Evolutionary conservation across 2,888 invertebrate species (phyloP), one percentile per base, ranked within the genome.

Genomic region (Elmis aenea): DNA sequence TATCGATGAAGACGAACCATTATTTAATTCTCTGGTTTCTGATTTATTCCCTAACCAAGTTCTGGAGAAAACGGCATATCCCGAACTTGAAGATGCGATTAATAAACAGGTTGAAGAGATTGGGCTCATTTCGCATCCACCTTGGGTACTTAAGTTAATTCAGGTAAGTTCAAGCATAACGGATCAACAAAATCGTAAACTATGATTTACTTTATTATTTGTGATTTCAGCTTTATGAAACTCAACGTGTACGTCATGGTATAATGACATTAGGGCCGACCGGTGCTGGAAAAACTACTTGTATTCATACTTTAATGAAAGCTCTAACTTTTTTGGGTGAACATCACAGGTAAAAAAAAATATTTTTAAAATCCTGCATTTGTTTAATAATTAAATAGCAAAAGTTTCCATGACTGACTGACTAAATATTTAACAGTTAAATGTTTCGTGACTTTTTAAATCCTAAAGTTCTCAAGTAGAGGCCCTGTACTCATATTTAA

Each of bases 231-330:
- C 69, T 96, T 32, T 95, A 91, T 60, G 95, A 95, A 70, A 95
- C 95, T 0, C 94, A 95, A 68, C 75, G 87, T 48, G 95, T 95
- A 0, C 80, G 95, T 5, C 95, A 96, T 61, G 95, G 95, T 5
- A 92, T 93, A 43, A 96, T 96, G 95, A 88, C 90, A 0, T 69
- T 96, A 33, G 96, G 96, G 0, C 95, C 96, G 1, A 85, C 89
- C 12, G 95, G 95, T 1, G 90, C 94, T 8, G 96, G 96, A 0
- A 96, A 96, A 71, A 92, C 94, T 0, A 83, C 86, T 6, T 95
- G 95, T 59, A 90, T 84, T 48, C 86, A 88, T 43, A 86, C 81
- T 0, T 72, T 96, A 21, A 95, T 96, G 93, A 86, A 83, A 60
- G 81, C 94, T 1, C 71, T 96, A 50, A 85, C 91, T 0, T 83